Evolutionary conservation across 2,797 vertebrate genomes (phyloP), one percentile per base, ranked within the genome.

Genomic region (Alosa sapidissima): DNA sequence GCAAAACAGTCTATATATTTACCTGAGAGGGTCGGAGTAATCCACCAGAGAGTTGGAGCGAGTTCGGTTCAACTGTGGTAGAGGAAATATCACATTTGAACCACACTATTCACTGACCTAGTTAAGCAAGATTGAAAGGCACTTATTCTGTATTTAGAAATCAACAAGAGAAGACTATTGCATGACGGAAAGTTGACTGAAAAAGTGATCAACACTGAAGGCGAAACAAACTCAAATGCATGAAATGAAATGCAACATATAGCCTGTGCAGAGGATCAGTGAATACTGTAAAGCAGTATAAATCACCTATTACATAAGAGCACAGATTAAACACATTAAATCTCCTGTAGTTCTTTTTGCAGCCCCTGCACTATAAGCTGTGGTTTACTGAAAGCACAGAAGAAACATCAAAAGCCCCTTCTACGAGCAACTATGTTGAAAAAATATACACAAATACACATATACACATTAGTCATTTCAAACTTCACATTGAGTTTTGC

Each of bases 21-120:
- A 99, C 98, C 97, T 97, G 88, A 96, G 95, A 85, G 96, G 96
- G 88, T 94, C 96, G 24, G 94, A 92, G 89, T 95, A 95, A 90
- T 98, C 97, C 0, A 93, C 92, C 86, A 94, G 90, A 54, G 96
- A 96, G 88, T 92, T 96, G 87, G 94, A 95, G 89, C 89, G 90
- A 65, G 89, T 88, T 78, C 92, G 92, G 88, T 93, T 89, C 36
- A 94, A 89, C 98, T 99, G 94, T 86, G 95, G 94, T 91, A 51
- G 88, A 48, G 91, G 86, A 91, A 88, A 93, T 84, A 24, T 24
- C 81, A 51, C 10, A 72, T 33, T 82, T 51, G 11, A 81, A 45
- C 21, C 49, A 62, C 36, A 81, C 13, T 24, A 10, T 47, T 16
- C 14, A 78, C 16, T 45, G 72, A 78, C 72, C 33, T 5, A 78